Percentiles rank a stretch among this genome's conserved stretches.
Conservation (phyloP, 1,140 invertebrate species). For the Bombus fervidus region DNA sequence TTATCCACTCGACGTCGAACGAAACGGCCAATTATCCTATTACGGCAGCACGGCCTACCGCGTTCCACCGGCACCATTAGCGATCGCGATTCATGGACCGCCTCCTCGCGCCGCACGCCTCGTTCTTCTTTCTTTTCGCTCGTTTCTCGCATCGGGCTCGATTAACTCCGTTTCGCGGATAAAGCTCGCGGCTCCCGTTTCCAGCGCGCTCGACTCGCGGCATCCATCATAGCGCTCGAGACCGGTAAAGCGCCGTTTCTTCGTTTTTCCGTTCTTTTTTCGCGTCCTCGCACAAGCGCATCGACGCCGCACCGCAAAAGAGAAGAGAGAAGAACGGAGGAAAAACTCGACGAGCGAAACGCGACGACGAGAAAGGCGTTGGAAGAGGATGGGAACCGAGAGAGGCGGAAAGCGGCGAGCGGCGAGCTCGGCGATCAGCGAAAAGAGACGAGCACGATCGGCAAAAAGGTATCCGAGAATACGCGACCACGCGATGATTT, state of each 20-base stretch:
- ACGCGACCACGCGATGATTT: conserved; percentile 76
- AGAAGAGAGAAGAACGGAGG: not conserved
- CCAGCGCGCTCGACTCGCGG: no score
- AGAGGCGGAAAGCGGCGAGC: not conserved
- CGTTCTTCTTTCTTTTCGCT: not conserved
- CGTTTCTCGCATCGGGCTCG: not conserved
- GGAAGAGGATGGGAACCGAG: not conserved
- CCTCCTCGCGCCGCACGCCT: not conserved
- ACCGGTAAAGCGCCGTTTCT: not conserved
- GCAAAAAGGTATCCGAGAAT: conserved; percentile 73
- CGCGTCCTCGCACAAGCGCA: not conserved
- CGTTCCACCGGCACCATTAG: conserved; percentile 10
- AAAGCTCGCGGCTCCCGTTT: no score
- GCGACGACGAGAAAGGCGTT: no score
- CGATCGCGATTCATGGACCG: not conserved
- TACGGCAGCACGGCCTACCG: conserved; percentile 49
- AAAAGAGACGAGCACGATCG: conserved; percentile 7
- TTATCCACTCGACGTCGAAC: conserved; percentile 46
- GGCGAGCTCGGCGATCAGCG: not conserved
- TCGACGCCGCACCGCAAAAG: not conserved
- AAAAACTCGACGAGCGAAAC: not conserved
- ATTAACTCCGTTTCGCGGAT: not conserved
- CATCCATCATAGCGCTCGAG: no score
- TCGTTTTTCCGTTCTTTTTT: not conserved
- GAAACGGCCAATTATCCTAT: conserved; percentile 72